phyloP scores from a whole-genome alignment of 2,888 invertebrate species.

The Axea sp. region DNA sequence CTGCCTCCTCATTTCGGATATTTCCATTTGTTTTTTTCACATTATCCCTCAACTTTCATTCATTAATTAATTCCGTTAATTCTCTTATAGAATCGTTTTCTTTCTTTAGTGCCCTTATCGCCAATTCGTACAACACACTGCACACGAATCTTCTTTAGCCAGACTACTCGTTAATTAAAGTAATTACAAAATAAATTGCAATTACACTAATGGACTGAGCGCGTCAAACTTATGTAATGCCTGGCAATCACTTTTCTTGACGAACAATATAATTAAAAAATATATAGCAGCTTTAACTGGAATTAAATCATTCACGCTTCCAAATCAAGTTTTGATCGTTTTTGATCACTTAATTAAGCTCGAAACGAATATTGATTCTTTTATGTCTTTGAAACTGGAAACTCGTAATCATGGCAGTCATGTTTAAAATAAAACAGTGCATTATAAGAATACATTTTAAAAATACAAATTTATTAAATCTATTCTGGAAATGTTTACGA shows the following conservation, averaged over 20 bases:
- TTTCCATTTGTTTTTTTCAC: constrained; percentile 78
- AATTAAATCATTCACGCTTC: constrained; percentile 2
- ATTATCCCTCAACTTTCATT: constrained; percentile 78
- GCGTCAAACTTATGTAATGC: constrained; percentile 43
- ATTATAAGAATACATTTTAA: no score
- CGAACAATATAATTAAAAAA: constrained; percentile 38
- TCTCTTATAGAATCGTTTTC: constrained; percentile 50
- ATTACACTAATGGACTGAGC: constrained; percentile 77
- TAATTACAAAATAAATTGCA: constrained; percentile 79
- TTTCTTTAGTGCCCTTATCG: constrained; percentile 59
- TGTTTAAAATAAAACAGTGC: no score
- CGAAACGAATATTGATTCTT: no score
- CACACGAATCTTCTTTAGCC: constrained; percentile 72
- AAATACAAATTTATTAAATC: no score
- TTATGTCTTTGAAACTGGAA: no score
- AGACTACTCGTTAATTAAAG: constrained; percentile 78
- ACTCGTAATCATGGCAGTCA: no score
- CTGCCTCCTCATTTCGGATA: constrained; percentile 69
- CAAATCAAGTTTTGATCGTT: not conserved
- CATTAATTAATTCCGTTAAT: constrained; percentile 78
- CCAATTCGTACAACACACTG: constrained; percentile 60
- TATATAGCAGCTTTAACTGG: not conserved
- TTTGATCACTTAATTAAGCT: no score
- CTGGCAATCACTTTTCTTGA: constrained; percentile 43
- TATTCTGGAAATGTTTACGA: no score